Conservation (phyloP, 2,888 invertebrate genomes). For the Hydriomena furcata region DNA sequence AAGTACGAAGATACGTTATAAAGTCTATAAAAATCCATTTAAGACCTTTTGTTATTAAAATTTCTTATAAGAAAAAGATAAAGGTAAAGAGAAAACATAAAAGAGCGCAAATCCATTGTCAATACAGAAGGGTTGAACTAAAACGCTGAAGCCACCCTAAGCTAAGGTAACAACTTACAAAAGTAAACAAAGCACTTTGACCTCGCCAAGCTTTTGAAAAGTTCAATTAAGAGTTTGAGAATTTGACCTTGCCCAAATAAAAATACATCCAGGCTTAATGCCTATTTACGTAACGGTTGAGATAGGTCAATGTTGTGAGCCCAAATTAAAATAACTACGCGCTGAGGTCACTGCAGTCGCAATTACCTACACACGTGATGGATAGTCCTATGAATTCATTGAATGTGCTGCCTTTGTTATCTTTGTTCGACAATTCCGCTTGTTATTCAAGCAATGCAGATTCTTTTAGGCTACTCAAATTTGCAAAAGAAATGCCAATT, state of each 20-base stretch:
- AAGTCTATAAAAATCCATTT: conserved; percentile 21
- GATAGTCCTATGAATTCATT: conserved; percentile 4
- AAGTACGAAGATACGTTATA: neutral
- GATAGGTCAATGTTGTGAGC: conserved; percentile 39
- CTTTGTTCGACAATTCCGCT: neutral
- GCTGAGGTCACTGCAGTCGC: conserved; percentile 33
- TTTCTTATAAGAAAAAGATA: conserved; percentile 23
- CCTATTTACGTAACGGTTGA: conserved; percentile 39
- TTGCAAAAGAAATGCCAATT: too few species aligned
- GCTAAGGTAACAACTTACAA: conserved; percentile 21
- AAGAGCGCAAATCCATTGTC: conserved; percentile 16
- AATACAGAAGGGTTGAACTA: conserved; percentile 18
- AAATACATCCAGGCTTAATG: conserved; percentile 33
- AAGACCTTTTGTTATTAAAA: conserved; percentile 13
- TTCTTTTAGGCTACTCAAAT: neutral
- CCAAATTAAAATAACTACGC: conserved; percentile 36
- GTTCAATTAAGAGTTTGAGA: conserved; percentile 29
- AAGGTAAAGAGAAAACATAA: conserved; percentile 13
- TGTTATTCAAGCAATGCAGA: neutral
- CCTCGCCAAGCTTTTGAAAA: conserved; percentile 23
- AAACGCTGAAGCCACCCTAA: conserved; percentile 16
- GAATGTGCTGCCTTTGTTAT: neutral
- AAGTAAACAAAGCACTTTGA: conserved; percentile 26
- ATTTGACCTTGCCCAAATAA: conserved; percentile 32
- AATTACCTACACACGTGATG: conserved; percentile 15